Evolutionary conservation across 2,888 invertebrate genomes (phyloP).

Genomic region (Leptothorax acervorum): DNA sequence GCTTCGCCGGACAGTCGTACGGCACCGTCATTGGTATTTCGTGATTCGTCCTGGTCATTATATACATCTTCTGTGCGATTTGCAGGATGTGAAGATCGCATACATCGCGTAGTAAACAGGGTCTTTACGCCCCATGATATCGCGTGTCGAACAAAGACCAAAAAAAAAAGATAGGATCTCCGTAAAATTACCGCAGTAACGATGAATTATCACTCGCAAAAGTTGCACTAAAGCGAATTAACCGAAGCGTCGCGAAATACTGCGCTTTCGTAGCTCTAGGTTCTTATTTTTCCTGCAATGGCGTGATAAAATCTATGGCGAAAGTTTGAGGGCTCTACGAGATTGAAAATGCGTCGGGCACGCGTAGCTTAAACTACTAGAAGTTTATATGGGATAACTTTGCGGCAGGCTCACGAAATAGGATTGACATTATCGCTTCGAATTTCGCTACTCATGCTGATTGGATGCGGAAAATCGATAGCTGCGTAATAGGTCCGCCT

Average conservation of each 20-base stretch:
- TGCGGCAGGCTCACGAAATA: slow-evolving; percentile 64
- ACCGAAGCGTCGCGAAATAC: neutral
- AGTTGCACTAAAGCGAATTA: slow-evolving; percentile 20
- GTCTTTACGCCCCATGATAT: neutral
- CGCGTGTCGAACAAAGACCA: neutral
- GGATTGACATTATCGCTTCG: slow-evolving; percentile 65
- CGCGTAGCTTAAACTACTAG: slow-evolving; percentile 46
- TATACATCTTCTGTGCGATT: slow-evolving; percentile 1
- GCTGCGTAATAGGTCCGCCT: slow-evolving; percentile 41
- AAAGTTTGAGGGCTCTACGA: slow-evolving; percentile 67
- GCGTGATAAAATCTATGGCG: slow-evolving; percentile 10
- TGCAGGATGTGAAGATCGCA: slow-evolving; percentile 1
- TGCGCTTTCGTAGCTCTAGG: neutral
- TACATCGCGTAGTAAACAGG: neutral
- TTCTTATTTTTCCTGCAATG: slow-evolving; percentile 35
- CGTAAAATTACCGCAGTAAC: neutral
- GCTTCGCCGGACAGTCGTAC: slow-evolving; percentile 65
- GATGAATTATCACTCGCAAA: slow-evolving; percentile 9
- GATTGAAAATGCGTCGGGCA: slow-evolving; percentile 65
- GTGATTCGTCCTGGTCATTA: slow-evolving; percentile 29
- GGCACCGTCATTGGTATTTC: slow-evolving; percentile 64
- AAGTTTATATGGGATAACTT: slow-evolving; percentile 77
- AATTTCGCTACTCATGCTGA: slow-evolving; percentile 71
- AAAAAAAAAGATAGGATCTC: neutral
- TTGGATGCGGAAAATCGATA: slow-evolving; percentile 71